phyloP scores from a whole-genome alignment of 2,113 vertebrate genomes.

The Lipophrys pholis region DNA sequence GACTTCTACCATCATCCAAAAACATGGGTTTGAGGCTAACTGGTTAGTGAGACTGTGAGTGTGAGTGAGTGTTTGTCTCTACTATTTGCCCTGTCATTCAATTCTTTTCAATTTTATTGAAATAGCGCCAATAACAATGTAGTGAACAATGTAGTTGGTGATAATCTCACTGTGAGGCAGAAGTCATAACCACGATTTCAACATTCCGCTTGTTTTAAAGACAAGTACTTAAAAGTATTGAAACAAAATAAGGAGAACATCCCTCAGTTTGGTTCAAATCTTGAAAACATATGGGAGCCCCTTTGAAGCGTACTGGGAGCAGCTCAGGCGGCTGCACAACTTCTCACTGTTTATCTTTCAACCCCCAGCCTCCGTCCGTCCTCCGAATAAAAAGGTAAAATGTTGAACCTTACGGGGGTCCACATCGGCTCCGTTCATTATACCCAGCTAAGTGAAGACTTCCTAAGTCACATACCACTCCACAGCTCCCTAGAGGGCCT shows the following conservation, averaged over 20 bases:
- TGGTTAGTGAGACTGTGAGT: too few species aligned
- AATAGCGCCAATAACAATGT: too few species aligned
- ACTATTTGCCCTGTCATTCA: too few species aligned
- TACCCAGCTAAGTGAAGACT: slow-evolving; percentile 76
- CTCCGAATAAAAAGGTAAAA: slow-evolving; percentile 26
- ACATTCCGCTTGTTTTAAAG: too few species aligned
- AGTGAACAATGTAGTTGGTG: too few species aligned
- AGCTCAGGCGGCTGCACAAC: slow-evolving; percentile 66
- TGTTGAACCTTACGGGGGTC: slow-evolving; percentile 64
- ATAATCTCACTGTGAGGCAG: too few species aligned
- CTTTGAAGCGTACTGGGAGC: slow-evolving; percentile 75
- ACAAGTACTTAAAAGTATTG: too few species aligned
- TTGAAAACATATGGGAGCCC: slow-evolving; percentile 78
- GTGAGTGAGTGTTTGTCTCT: too few species aligned
- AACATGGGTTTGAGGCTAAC: too few species aligned
- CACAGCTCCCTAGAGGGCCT: slow-evolving; percentile 44
- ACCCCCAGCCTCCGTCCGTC: slow-evolving; percentile 62
- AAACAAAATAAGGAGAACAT: slow-evolving; percentile 21
- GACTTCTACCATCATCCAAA: too few species aligned
- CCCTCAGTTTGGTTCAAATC: slow-evolving; percentile 65
- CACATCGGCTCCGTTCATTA: slow-evolving; percentile 81
- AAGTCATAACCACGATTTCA: too few species aligned
- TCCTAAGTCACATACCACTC: slow-evolving; percentile 69
- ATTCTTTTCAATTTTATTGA: too few species aligned
- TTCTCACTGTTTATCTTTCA: slow-evolving; percentile 81